These are phyloP conservation scores for Anguilla japonica DNA, from an alignment of 2,113 vertebrate species.

Conservation along the genomic window DNA sequence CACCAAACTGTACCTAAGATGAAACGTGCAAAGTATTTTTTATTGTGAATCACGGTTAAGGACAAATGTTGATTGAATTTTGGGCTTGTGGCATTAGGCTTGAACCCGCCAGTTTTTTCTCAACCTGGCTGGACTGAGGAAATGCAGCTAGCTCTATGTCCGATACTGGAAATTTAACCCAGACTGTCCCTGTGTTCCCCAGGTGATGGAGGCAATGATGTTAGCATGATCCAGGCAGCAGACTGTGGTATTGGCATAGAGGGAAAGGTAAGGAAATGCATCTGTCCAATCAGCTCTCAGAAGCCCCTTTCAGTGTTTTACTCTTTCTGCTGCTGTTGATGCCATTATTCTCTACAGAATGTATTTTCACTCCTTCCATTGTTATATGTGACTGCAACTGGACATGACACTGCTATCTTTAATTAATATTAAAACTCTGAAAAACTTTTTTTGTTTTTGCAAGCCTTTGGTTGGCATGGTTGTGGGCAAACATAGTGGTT, in stretches of 20 bases:
- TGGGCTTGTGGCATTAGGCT: too few species aligned
- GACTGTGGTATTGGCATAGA: slow-evolving; percentile 98
- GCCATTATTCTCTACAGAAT: neutral
- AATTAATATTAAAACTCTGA: too few species aligned
- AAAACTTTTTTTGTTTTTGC: too few species aligned
- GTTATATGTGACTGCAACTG: neutral
- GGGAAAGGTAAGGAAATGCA: slow-evolving; percentile 81
- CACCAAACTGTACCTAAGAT: too few species aligned
- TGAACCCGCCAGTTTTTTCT: too few species aligned
- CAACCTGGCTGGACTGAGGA: too few species aligned
- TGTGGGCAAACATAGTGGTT: too few species aligned
- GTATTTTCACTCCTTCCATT: neutral
- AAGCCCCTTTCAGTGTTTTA: too few species aligned
- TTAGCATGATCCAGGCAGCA: slow-evolving; percentile 98
- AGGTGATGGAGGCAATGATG: slow-evolving; percentile 98
- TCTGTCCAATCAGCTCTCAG: neutral
- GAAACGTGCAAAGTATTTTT: too few species aligned
- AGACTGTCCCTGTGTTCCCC: slow-evolving; percentile 32
- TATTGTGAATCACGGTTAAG: too few species aligned
- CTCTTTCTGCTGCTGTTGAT: neutral
- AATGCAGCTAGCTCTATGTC: neutral
- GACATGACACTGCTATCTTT: neutral
- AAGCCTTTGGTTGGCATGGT: too few species aligned
- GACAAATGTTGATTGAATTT: too few species aligned
- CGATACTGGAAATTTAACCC: neutral